These are phyloP conservation scores for Chloroceryle inda DNA, from an alignment of 2,797 vertebrate species.

Conservation along the genomic window DNA sequence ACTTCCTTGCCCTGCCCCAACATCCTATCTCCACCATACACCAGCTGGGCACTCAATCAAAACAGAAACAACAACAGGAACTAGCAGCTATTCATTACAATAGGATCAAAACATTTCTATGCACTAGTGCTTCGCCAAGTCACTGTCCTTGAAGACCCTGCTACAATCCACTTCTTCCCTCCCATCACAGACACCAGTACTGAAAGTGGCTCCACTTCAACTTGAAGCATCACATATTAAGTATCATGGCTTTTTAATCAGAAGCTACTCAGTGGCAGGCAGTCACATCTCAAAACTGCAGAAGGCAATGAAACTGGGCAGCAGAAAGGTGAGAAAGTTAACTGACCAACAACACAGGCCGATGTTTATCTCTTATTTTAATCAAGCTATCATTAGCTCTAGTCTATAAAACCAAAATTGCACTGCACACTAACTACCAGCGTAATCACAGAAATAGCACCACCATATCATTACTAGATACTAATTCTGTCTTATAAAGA, in stretches of 20 bases:
- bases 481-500: constrained; percentile 59
- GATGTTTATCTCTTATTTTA: neutral
- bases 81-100: constrained; percentile 61
- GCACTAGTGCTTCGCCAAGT: neutral
- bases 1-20: constrained; percentile 68
- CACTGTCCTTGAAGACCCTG: constrained; percentile 67
- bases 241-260: neutral
- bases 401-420: constrained; percentile 55
- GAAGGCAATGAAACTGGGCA: neutral
- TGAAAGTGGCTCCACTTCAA: constrained; percentile 1
- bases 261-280: neutral
- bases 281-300: neutral
- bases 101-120: constrained; percentile 71
- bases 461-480: neutral
- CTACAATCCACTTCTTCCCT: neutral
- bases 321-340: constrained; percentile 21
- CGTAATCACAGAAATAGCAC: constrained; percentile 23
- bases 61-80: constrained; percentile 78
- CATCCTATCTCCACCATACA: constrained; percentile 59
- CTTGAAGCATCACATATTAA: neutral
- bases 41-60: constrained; percentile 71
- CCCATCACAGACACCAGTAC: neutral
- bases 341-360: neutral
- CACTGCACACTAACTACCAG: constrained; percentile 2
- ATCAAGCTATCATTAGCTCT: constrained; percentile 32